phyloP scores from a whole-genome alignment of 2,888 invertebrate genomes.

The Scelioninae gen. 1 region DNA sequence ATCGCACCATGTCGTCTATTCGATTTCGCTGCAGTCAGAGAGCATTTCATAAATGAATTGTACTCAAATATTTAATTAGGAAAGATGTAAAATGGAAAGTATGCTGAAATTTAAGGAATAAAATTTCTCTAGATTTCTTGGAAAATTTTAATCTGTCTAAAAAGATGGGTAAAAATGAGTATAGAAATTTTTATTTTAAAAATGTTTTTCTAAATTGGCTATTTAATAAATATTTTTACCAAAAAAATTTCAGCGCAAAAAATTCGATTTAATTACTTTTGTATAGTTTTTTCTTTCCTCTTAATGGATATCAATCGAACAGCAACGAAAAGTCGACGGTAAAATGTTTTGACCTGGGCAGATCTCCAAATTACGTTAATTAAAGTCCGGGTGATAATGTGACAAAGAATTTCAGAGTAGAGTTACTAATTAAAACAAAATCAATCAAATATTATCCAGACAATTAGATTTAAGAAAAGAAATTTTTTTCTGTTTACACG shows the following conservation, averaged over 20 bases:
- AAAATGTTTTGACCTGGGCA: slow-evolving; percentile 1
- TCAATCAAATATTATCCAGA: slow-evolving; percentile 11
- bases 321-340: slow-evolving; percentile 16
- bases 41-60: slow-evolving; percentile 9
- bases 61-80: slow-evolving; percentile 3
- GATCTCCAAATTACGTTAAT: background rate
- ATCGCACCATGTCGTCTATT: slow-evolving; percentile 54
- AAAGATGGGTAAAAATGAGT: too few species aligned
- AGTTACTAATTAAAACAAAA: slow-evolving; percentile 11
- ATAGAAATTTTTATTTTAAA: too few species aligned
- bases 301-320: background rate
- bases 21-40: slow-evolving; percentile 26
- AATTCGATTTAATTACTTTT: background rate
- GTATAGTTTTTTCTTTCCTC: too few species aligned
- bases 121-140: too few species aligned
- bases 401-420: background rate
- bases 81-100: too few species aligned
- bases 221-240: too few species aligned
- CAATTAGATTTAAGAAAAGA: background rate
- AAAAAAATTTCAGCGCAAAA: too few species aligned
- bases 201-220: too few species aligned
- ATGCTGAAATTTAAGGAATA: too few species aligned
- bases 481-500: too few species aligned
- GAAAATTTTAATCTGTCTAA: too few species aligned
- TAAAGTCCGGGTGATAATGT: background rate